phyloP scores from a whole-genome alignment of 2,888 invertebrate genomes.

The Eupithecia insigniata region DNA sequence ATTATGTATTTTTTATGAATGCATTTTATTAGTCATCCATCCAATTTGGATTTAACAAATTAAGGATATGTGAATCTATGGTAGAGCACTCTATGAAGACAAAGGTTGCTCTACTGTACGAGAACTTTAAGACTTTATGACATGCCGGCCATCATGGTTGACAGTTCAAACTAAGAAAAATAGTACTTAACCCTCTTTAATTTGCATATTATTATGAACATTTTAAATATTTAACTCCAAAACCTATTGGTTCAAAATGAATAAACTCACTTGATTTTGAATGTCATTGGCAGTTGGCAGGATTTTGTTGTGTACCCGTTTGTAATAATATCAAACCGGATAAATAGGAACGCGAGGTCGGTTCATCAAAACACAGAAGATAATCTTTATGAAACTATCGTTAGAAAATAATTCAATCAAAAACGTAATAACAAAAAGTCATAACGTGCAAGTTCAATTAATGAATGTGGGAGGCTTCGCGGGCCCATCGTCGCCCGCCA shows the following conservation, averaged over 20 bases:
- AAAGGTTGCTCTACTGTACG: neutral
- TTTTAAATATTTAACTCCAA: too few species aligned
- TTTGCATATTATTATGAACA: neutral
- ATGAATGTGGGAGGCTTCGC: constrained; percentile 81
- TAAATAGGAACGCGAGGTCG: neutral
- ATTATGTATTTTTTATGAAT: constrained; percentile 3
- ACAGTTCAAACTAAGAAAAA: neutral
- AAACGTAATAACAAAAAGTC: constrained; percentile 69
- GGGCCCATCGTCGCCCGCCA: constrained; percentile 71
- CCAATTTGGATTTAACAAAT: neutral
- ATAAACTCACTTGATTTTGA: neutral
- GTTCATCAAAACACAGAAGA: constrained; percentile 26
- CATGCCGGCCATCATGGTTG: neutral
- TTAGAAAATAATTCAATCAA: constrained; percentile 57
- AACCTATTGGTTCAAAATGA: neutral
- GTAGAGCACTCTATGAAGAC: neutral
- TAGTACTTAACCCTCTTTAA: neutral
- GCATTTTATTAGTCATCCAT: neutral
- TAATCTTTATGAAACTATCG: constrained; percentile 50
- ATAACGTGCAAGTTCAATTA: constrained; percentile 79
- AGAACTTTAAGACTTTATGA: neutral
- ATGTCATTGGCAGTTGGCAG: neutral
- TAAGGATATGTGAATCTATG: neutral
- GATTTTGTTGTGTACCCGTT: constrained; percentile 38
- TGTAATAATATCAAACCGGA: constrained; percentile 14